Base-by-base conservation (phyloP, 2,888 invertebrate species). In the Steinernema carpocapsae region DNA sequence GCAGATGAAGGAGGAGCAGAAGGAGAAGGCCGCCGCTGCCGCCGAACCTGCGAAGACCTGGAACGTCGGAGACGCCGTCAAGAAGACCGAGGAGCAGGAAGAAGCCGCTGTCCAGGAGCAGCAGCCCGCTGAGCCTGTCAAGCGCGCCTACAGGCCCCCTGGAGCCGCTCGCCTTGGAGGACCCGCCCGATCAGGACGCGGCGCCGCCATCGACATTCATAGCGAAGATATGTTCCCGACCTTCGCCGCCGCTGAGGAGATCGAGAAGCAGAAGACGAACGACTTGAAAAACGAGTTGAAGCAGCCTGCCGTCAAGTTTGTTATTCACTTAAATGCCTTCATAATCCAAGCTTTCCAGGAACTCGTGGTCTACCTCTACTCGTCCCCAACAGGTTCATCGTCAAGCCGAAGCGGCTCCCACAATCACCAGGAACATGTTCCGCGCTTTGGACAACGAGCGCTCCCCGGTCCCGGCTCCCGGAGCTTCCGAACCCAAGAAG, bases 141-240 rank as follows among this genome's bases (percentile, higher is more conserved):
- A 64, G 32, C 64, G 64, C 19, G 52, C 52, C 3, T 64, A 64
- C 64, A 64, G 19, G 32, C 64, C 64, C n/a, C 64, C 64, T 6
- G 64, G 64, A 48, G 3, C 48, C 19, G 4, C 32, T 17, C 24
- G 56, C 4, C 10, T 17, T 14, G 29, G 26, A 29, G 48, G 48
- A 4, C 48, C 24, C 70, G 32, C 72, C n/a, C 14, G 32, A 3
- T 64, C 70, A 3, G 37, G 37, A 37, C 37, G 37, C 37, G 17
- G 52, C 2, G 72, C 74, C 14, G 46, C 24, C 37, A 32, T 76
- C 29, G 77, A 77, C 56, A 24, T 77, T 22, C 71, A 19, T 14
- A 77, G 52, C 48, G 79, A 82, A 64, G 80, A 81, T 22, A 77
- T 82, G 75, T 85, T 85, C 79, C 85, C 85, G 12, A 83, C 84